A percentile compares a stretch with the other conserved stretches of the same genome.
Conservation (phyloP, 2,888 invertebrate species). For the Thelaira solivaga region DNA sequence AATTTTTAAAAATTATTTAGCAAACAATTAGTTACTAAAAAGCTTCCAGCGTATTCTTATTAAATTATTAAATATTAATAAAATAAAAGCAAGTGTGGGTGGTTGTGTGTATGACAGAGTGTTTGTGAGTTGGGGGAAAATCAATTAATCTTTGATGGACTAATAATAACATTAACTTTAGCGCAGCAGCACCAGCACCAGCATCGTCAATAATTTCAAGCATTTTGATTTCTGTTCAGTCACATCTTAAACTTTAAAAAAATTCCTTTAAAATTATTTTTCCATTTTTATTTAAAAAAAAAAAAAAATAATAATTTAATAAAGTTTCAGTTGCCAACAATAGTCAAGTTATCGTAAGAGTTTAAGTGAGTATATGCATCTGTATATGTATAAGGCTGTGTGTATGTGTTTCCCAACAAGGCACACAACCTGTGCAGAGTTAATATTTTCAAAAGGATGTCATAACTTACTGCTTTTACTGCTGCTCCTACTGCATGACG, state of each 20-base stretch:
- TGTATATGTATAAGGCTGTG: not conserved
- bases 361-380: not conserved
- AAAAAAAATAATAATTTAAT: not conserved
- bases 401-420: constrained; percentile 5
- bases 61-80: not conserved
- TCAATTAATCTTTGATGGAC: constrained; percentile 52
- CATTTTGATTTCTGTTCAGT: too few relatives aligned
- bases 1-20: not conserved
- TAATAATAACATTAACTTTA: constrained; percentile 8
- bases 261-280: not conserved
- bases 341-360: not conserved
- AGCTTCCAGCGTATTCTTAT: not conserved
- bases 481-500: not conserved
- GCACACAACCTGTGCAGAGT: constrained; percentile 32
- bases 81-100: constrained; percentile 19
- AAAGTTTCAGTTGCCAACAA: constrained; percentile 10
- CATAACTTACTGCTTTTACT: constrained; percentile 34
- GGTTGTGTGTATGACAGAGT: constrained; percentile 40
- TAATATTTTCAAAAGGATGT: constrained; percentile 29
- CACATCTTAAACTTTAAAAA: too few relatives aligned
- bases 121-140: constrained; percentile 47
- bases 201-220: not conserved
- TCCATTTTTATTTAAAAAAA: not conserved
- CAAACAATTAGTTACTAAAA: not conserved
- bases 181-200: not conserved